A percentile compares a stretch with the other conserved stretches of the same genome.
phyloP scores from a whole-genome alignment of 1,140 invertebrate species.

The Antheraea pernyi region DNA sequence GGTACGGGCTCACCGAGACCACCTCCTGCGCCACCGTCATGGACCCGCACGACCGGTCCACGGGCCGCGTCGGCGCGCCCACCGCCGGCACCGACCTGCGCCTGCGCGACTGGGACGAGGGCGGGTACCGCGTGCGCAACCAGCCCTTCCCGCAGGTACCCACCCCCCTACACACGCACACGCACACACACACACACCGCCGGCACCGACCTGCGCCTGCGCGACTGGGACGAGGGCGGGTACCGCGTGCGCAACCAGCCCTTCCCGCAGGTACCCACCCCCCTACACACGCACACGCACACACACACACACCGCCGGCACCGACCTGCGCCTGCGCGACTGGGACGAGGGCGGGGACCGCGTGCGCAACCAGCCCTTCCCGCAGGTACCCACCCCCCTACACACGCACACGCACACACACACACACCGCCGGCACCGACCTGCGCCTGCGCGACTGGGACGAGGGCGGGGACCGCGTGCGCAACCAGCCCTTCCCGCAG shows the following conservation, averaged over 20 bases:
- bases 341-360: conserved; percentile 98
- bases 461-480: conserved; percentile 95
- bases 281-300: neutral
- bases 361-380: conserved; percentile 93
- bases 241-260: conserved; percentile 95
- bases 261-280: conserved; percentile 84
- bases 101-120: conserved; percentile 97
- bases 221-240: conserved; percentile 97
- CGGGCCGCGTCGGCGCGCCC: conserved; percentile 94
- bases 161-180: neutral
- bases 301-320: conserved; percentile 88
- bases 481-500: conserved; percentile 93
- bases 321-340: conserved; percentile 92
- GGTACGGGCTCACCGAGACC: conserved; percentile 98
- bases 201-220: conserved; percentile 91
- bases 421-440: conserved; percentile 90
- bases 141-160: conserved; percentile 90
- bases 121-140: conserved; percentile 93
- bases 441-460: conserved; percentile 96
- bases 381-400: conserved; percentile 79
- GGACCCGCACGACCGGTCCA: conserved; percentile 82
- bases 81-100: conserved; percentile 92
- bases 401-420: conserved; percentile 37
- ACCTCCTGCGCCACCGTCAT: conserved; percentile 95
- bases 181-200: conserved; percentile 84